Conservation (phyloP, 64 coral and sea anemone genomes). For the Montipora efflorescens region DNA sequence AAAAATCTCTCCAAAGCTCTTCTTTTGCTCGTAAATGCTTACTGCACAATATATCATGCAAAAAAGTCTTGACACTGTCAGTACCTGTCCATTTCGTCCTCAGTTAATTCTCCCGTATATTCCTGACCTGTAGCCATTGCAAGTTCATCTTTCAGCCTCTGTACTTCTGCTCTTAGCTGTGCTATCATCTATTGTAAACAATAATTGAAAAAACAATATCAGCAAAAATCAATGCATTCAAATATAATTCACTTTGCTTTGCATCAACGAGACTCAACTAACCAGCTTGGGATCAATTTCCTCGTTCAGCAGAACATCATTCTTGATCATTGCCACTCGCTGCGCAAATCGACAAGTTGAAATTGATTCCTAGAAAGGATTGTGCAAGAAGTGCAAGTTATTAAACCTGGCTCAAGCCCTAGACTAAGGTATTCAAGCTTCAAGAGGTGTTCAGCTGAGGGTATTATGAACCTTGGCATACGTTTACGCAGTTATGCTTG, state of each 20-base stretch:
- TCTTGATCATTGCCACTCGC: constrained; percentile 98
- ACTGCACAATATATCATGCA: too few species aligned
- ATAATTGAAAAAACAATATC: background rate
- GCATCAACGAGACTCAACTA: background rate
- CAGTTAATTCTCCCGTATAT: constrained; percentile 82
- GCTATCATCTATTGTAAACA: constrained; percentile 75
- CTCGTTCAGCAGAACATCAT: constrained; percentile 96
- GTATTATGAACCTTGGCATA: too few species aligned
- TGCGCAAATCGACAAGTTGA: constrained; percentile 99
- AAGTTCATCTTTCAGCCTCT: constrained; percentile 92
- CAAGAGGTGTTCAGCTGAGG: too few species aligned
- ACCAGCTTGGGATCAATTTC: constrained; percentile 99
- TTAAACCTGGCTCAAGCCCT: too few species aligned
- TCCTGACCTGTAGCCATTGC: constrained; percentile 91
- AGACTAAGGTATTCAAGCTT: too few species aligned
- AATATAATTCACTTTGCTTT: background rate
- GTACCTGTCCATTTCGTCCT: constrained; percentile 93
- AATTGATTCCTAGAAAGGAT: constrained; percentile 90
- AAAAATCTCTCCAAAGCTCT: too few species aligned
- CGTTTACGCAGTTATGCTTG: too few species aligned
- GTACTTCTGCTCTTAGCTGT: constrained; percentile 90
- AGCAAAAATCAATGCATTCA: background rate
- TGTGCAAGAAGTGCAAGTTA: background rate
- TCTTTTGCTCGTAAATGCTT: too few species aligned
- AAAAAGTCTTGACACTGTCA: background rate